Conservation (phyloP, 2,888 invertebrate species). For the Epicampocera succincta region DNA sequence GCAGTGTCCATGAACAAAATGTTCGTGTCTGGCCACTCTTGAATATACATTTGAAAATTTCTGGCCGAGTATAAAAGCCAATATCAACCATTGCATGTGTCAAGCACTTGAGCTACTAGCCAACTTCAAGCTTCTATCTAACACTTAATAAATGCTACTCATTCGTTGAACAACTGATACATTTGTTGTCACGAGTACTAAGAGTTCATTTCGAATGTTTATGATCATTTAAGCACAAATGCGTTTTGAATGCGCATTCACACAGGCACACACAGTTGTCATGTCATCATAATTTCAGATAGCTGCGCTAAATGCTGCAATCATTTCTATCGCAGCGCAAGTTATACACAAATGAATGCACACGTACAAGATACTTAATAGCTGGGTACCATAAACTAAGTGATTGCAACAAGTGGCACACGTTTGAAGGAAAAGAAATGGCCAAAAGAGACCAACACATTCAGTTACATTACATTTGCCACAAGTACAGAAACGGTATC, state of each 20-base stretch:
- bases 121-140: conserved; percentile 50
- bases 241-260: conserved; percentile 41
- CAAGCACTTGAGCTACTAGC: not conserved
- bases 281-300: conserved; percentile 68
- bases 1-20: not conserved
- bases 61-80: not conserved
- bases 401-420: conserved; percentile 60
- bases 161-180: conserved; percentile 61
- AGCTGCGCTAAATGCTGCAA: conserved; percentile 56
- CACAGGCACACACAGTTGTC: conserved; percentile 48
- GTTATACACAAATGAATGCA: conserved; percentile 22
- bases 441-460: too few species aligned
- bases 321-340: conserved; percentile 44
- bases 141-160: conserved; percentile 64
- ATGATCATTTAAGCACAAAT: conserved; percentile 40
- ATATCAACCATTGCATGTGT: conserved; percentile 52
- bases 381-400: conserved; percentile 27
- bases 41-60: conserved; percentile 3
- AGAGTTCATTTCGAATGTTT: conserved; percentile 23
- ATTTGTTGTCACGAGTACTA: conserved; percentile 34
- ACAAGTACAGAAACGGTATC: conserved; percentile 21
- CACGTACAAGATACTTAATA: not conserved
- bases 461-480: conserved; percentile 3
- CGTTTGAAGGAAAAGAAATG: conserved; percentile 28
- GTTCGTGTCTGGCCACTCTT: not conserved